Evolutionary conservation across 2,888 invertebrate species (phyloP).

Genomic region (Dyspetes luteomarginatus): DNA sequence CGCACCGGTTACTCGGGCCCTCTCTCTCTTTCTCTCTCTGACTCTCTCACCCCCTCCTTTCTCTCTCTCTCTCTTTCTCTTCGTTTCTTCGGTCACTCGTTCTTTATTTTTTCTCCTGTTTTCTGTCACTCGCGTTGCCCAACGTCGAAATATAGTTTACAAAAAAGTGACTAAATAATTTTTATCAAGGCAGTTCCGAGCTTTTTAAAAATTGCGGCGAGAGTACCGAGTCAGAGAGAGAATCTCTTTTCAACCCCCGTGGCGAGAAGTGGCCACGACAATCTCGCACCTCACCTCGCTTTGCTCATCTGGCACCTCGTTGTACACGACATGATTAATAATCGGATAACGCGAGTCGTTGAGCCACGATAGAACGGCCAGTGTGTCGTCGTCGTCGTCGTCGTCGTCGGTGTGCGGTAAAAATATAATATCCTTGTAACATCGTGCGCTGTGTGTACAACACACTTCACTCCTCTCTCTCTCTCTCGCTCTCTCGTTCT

Average conservation of each 20-base stretch:
- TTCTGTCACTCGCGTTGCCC: slow-evolving; percentile 12
- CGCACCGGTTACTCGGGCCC: slow-evolving; percentile 26
- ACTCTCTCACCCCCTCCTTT: slow-evolving; percentile 3
- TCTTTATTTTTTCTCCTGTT: slow-evolving; percentile 7
- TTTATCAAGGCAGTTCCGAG: slow-evolving; percentile 17
- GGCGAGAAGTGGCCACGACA: slow-evolving; percentile 73
- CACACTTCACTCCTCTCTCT: slow-evolving; percentile 47
- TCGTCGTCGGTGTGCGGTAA: too few species aligned
- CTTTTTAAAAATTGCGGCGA: slow-evolving; percentile 3
- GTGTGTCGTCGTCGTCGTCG: slow-evolving; percentile 60
- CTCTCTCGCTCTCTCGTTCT: not conserved
- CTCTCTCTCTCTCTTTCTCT: not conserved
- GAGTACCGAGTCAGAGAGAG: slow-evolving; percentile 35
- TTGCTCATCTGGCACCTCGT: slow-evolving; percentile 77
- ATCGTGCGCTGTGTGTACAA: slow-evolving; percentile 57
- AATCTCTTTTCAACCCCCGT: slow-evolving; percentile 75
- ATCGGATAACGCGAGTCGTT: slow-evolving; percentile 75
- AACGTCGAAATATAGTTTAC: slow-evolving; percentile 17
- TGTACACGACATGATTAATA: slow-evolving; percentile 79
- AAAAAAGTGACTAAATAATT: slow-evolving; percentile 24
- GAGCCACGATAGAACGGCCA: slow-evolving; percentile 67
- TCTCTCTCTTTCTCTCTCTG: slow-evolving; percentile 15
- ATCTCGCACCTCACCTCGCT: slow-evolving; percentile 74
- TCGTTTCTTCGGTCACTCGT: not conserved
- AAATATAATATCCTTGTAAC: slow-evolving; percentile 66